Percentiles rank a stretch among this genome's conserved stretches.
Conservation (phyloP, 2,113 vertebrate genomes). For the Eleginops maclovinus region DNA sequence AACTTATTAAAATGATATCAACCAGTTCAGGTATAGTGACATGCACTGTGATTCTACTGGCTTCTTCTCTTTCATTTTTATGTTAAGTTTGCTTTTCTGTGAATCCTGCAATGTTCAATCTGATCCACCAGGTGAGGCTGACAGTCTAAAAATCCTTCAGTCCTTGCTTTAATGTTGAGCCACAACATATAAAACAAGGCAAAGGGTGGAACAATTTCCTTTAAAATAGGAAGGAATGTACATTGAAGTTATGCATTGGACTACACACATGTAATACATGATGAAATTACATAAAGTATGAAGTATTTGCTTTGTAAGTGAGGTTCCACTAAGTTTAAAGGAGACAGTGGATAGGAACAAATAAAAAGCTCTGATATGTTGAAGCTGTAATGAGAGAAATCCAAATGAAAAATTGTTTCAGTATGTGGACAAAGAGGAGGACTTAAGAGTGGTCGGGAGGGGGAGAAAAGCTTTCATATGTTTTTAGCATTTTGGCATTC, state of each 20-base stretch:
- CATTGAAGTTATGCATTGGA: background rate
- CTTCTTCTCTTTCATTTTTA: background rate
- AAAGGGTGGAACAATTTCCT: background rate
- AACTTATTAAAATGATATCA: background rate
- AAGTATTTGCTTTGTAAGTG: background rate
- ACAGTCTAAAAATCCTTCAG: slow-evolving; percentile 32
- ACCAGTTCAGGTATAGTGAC: background rate
- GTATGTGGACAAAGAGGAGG: background rate
- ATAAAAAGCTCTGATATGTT: background rate
- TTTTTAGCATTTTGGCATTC: background rate
- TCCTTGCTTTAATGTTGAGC: background rate
- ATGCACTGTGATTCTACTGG: background rate
- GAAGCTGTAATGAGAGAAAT: background rate
- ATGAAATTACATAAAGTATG: background rate
- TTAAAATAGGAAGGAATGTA: background rate
- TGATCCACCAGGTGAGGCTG: slow-evolving; percentile 72
- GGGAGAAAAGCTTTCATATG: background rate
- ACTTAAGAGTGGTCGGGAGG: background rate
- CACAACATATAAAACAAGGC: background rate
- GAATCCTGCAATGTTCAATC: slow-evolving; percentile 47
- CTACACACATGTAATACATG: background rate
- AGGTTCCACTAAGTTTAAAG: background rate
- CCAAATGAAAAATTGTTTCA: background rate
- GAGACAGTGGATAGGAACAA: background rate
- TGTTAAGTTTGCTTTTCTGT: background rate